Conservation (phyloP, 2,113 vertebrate genomes). For the Actenoides lindsayi region DNA sequence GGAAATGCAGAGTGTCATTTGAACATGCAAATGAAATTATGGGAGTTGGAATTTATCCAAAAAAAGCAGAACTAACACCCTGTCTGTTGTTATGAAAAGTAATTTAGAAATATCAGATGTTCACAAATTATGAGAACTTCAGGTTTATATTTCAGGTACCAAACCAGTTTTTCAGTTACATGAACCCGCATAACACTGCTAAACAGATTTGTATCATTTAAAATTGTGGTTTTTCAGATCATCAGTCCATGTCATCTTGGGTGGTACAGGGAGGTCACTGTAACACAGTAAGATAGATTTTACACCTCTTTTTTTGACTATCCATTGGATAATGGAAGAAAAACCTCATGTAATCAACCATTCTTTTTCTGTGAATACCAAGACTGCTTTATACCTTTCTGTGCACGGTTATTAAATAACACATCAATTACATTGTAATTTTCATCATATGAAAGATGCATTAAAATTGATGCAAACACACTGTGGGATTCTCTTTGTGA, state of each 20-base stretch:
- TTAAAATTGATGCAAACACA: neutral
- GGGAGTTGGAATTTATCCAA: neutral
- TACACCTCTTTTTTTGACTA: neutral
- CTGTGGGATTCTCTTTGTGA: neutral
- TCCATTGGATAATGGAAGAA: neutral
- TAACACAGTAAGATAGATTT: neutral
- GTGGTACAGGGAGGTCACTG: neutral
- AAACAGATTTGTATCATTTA: neutral
- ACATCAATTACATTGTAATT: neutral
- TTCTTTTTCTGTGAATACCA: neutral
- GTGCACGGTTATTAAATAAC: neutral
- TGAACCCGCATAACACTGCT: neutral
- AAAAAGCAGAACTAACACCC: neutral
- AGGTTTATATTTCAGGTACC: neutral
- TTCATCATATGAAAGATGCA: neutral
- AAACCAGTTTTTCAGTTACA: neutral
- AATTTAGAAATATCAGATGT: neutral
- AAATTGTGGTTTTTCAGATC: neutral
- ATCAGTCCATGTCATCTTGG: neutral
- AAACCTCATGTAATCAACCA: neutral
- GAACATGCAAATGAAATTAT: conserved; percentile 51
- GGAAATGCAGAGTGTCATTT: conserved; percentile 14
- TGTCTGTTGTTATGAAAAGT: neutral
- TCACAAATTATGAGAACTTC: neutral
- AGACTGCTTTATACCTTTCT: neutral